Percentiles rank a stretch among this genome's conserved stretches.
Evolutionary conservation across 1,140 invertebrate species (phyloP).

Genomic region (Streblospio benedicti): DNA sequence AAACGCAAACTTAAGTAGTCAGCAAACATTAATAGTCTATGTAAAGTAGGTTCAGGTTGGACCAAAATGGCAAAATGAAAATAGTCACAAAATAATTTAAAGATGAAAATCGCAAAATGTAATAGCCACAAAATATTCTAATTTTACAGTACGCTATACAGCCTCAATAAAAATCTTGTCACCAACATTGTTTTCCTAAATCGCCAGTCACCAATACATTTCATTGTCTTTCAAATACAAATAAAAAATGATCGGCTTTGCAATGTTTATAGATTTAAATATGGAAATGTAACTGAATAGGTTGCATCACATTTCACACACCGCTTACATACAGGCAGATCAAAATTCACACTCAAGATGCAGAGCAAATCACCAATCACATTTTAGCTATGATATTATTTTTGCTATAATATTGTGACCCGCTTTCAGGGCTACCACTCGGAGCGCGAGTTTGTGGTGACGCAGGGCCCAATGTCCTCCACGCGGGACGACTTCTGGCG

Average conservation of each 20-base stretch:
- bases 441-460: slow-evolving; percentile 61
- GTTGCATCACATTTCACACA: too few species aligned
- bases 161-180: too few species aligned
- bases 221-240: too few species aligned
- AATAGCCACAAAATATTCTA: background rate
- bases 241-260: too few species aligned
- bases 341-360: background rate
- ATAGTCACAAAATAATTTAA: background rate
- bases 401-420: background rate
- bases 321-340: background rate
- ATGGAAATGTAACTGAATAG: background rate
- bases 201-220: too few species aligned
- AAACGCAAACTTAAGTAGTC: too few species aligned
- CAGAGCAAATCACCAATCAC: background rate
- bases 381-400: background rate
- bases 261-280: background rate
- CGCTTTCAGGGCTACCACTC: slow-evolving; percentile 30
- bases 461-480: slow-evolving; percentile 63
- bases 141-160: too few species aligned
- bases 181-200: too few species aligned
- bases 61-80: background rate
- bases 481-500: slow-evolving; percentile 72
- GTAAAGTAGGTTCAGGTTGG: too few species aligned
- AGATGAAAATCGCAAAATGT: background rate
- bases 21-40: too few species aligned